Evolutionary conservation across 2,113 vertebrate species (phyloP), one percentile per base, ranked within the genome.

Genomic region (Neotragus moschatus): DNA sequence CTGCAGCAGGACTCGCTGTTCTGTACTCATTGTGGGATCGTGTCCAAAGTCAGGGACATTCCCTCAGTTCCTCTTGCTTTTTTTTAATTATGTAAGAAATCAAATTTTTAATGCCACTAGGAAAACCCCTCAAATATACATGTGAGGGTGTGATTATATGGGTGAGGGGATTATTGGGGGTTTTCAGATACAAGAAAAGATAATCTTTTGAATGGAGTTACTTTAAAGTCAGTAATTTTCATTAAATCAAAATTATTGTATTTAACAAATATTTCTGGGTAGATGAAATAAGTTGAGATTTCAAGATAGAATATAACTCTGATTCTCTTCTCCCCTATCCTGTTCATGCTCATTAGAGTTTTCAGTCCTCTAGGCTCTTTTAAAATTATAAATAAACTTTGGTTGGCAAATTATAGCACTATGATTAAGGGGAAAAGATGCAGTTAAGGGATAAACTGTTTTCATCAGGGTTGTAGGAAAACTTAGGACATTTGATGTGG

Each of bases 181-280:
- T 92, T 94, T 63, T 82, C 39, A 66, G 19, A 10, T 53, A 82
- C 25, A 88, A 45, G 36, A 36, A 51, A 82, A 75, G 47, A 28
- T 75, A 56, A 47, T 77, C 43, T 95, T 96, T 95, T 89, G 84
- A 84, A 43, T 28, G 26, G 51, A 96, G 11, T 9, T 23, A 56
- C 30, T 80, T 89, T 93, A 23, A 87, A 89, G 60, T 95, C 6
- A 49, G 10, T 9, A 51, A 1, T 49, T 61, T 88, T 61, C 53
- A 21, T 82, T 87, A n/a, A 66, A 49, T 53, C 6, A 86, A n/a
- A 92, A 60, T 70, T 11, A 36, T 4, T 88, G 36, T 33, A 51
- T 63, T 85, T 88, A 94, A 61, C n/a, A 84, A 15, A 51, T 66
- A 36, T 21, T 79, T 45, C 6, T 39, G 26, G 25, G 39, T 55